A percentile compares a stretch with the other conserved stretches of the same genome.
Evolutionary conservation across 2,113 vertebrate genomes (phyloP).

Genomic region (Phylloscopus trochiloides): DNA sequence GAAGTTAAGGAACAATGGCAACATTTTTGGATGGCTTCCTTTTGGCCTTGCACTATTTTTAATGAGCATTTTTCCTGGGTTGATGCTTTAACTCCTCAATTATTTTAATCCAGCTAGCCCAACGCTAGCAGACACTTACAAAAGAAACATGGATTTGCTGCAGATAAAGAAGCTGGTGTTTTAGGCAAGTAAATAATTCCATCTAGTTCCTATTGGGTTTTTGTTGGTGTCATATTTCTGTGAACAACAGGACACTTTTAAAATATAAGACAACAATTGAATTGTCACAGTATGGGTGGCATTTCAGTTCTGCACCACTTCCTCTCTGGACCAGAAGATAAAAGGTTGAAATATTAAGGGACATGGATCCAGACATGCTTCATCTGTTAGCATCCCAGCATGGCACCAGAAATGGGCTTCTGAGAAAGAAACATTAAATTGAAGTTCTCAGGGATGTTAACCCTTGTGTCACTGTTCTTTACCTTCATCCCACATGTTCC

Average conservation of each 20-base stretch:
- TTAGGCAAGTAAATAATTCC: constrained; percentile 24
- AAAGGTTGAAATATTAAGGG: constrained; percentile 25
- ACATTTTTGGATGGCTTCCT: not conserved
- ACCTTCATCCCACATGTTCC: not conserved
- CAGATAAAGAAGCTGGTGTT: not conserved
- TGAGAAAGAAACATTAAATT: not conserved
- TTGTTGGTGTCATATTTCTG: constrained; percentile 5
- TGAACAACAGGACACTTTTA: constrained; percentile 20
- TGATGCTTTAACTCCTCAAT: not conserved
- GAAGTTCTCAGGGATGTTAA: not conserved
- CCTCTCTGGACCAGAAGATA: constrained; percentile 4
- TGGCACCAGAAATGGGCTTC: not conserved
- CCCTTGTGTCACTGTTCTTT: not conserved
- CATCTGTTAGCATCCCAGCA: not conserved
- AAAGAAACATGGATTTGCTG: not conserved
- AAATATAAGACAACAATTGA: constrained; percentile 41
- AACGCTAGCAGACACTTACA: not conserved
- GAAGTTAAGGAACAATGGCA: not conserved
- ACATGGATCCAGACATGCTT: not conserved
- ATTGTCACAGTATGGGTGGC: not conserved
- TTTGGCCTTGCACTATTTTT: not conserved
- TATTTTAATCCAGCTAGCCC: constrained; percentile 1
- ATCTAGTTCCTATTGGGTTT: constrained; percentile 2
- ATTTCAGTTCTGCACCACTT: constrained; percentile 27
- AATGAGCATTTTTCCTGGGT: not conserved